Evolutionary conservation across 2,797 vertebrate genomes (phyloP), one percentile per base, ranked within the genome.

Genomic region (Gila robusta): DNA sequence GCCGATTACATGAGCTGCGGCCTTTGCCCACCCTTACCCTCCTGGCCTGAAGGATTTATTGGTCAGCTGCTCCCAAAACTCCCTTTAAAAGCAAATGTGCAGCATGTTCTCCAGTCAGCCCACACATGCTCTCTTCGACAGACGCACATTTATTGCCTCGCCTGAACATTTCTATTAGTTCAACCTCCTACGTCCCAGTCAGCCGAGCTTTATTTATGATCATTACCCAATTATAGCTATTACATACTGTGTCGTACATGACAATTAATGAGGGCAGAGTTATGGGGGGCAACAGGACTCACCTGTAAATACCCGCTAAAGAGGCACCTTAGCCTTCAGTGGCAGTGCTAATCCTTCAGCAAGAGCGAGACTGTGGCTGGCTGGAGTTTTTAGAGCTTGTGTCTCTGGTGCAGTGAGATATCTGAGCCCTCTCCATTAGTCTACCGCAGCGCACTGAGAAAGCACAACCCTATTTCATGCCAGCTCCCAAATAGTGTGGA

Each of bases 391-490:
- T 41, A 70, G 84, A 80, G 84, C 77, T 62, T 52, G 84, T 72
- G 90, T 87, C 90, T 90, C 82, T 79, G 74, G 86, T 86, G 90
- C 82, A 91, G 92, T 94, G 91, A 94, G 94, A 94, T 94, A 94
- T 94, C 88, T 86, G 91, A 94, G 91, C 92, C 82, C 89, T 92
- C 91, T 83, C 90, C 93, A 93, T 94, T 91, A 93, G 93, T 90
- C 93, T 91, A 79, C 90, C 82, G 92, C 91, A 88, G 92, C 91
- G 87, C 94, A 92, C 89, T 79, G 91, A 89, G 89, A 91, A 92
- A 93, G 92, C 88, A 93, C 91, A 92, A 92, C 94, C 94, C 93
- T 94, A 94, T 94, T 96, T 95, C 92, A 95, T 92, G 79, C 93
- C 91, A 91, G 93, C 94, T 92, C 92, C 92, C 91, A 93, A 91